Conservation (phyloP, 2,888 invertebrate species). For the Escarpia spicata region DNA sequence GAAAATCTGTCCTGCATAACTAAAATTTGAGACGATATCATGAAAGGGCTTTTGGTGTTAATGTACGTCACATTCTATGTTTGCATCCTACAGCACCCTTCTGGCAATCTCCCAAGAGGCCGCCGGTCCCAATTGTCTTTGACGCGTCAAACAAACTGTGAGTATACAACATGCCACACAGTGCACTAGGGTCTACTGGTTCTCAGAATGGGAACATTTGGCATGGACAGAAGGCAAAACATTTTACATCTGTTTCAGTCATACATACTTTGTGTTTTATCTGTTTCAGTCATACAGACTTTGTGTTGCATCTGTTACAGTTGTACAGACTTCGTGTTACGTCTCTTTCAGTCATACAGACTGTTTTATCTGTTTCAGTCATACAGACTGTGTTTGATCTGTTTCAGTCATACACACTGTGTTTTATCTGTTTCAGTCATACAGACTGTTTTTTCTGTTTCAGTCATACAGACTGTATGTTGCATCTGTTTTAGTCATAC, state of each 20-base stretch:
- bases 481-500: background rate
- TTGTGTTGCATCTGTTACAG: conserved; percentile 44
- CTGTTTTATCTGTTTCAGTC: background rate
- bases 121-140: conserved; percentile 62
- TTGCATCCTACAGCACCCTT: conserved; percentile 53
- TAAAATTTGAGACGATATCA: no score
- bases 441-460: background rate
- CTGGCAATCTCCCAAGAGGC: conserved; percentile 65
- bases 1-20: no score
- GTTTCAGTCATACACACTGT: conserved; percentile 57
- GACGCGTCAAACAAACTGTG: conserved; percentile 54
- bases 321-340: conserved; percentile 43
- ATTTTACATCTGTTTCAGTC: background rate
- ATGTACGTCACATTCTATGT: background rate
- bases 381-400: background rate
- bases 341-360: background rate
- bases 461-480: background rate
- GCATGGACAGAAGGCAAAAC: no score
- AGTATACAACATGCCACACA: conserved; percentile 30
- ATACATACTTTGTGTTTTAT: background rate
- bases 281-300: conserved; percentile 51
- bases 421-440: conserved; percentile 42
- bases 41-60: no score
- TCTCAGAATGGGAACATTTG: no score
- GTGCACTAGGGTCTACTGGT: background rate